Base-by-base conservation (phyloP, 2,113 vertebrate genomes). In the Coreoperca whiteheadi region DNA sequence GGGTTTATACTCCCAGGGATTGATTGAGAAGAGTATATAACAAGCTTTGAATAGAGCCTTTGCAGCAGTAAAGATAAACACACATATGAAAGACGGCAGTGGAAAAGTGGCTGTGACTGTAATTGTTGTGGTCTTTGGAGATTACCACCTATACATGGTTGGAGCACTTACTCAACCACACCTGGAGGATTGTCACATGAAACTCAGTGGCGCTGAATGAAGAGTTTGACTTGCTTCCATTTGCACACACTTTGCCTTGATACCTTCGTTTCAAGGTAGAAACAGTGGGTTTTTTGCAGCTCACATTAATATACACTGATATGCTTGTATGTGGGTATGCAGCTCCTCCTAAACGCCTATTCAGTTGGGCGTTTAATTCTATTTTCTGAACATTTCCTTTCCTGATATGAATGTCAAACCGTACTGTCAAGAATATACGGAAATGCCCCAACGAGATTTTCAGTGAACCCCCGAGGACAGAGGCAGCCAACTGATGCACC, bases 11-110 rank as follows among this genome's bases (percentile, higher is more conserved):
- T 79, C 84, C 59, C 74, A 28, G 68, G 63, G 73, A 92, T 91
- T 91, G 92, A 93, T 85, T 88, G 91, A 89, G 90, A 89, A 79
- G 90, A 91, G 89, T 86, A 89, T 85, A 91, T 92, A 92, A 90
- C 87, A 39, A 75, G 83, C 83, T 82, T 28, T 72, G 84, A 87
- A 89, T 75, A 32, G 74, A 87, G 88, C 53, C 81, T 88, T 51
- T 79, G 87, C 80, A 86, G 28, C 76, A 12, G 28, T 82, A 79
- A 88, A 92, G 63, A 79, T 51, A 77, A 85, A 83, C 60, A 70
- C 9, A 82, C 48, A 32, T 70, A 79, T 56, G 76, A 56, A 57
- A 61, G 67, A 32, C 3, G 12, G 12, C n/a, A 1, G 71, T 2
- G 37, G 63, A 32, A 21, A 50, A n/a, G 68, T 8, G 32, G 63